Percentiles rank a stretch among this genome's conserved stretches.
Evolutionary conservation across 2,888 invertebrate genomes (phyloP).

Genomic region (Pandemis cinnamomeana): DNA sequence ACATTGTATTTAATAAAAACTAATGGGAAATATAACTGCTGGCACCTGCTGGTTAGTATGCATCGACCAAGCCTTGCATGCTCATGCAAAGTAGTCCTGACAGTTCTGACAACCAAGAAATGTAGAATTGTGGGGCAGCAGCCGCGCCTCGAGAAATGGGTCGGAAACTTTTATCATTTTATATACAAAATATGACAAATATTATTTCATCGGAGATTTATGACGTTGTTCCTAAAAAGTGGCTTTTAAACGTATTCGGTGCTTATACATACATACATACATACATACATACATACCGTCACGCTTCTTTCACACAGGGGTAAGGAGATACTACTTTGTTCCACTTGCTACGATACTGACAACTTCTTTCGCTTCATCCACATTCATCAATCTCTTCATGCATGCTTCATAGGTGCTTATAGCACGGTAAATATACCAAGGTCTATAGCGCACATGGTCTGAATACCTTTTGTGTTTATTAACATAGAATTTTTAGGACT

Average conservation of each 20-base stretch:
- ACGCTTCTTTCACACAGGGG: no score
- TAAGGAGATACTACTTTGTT: no score
- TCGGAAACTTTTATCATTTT: background rate
- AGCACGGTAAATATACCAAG: no score
- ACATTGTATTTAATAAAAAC: background rate
- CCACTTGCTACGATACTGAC: no score
- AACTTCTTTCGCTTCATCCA: no score
- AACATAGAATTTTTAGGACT: no score
- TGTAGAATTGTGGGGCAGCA: constrained; percentile 14
- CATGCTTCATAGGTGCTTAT: no score
- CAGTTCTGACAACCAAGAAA: constrained; percentile 38
- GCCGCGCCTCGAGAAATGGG: constrained; percentile 16
- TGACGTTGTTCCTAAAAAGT: background rate
- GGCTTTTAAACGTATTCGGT: background rate
- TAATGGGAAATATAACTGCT: background rate
- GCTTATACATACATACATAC: no score
- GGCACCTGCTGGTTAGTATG: background rate
- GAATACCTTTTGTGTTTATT: no score
- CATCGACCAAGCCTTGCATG: constrained; percentile 3
- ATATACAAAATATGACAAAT: background rate
- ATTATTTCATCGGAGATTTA: background rate
- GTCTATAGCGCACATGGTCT: no score
- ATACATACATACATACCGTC: no score
- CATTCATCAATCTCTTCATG: no score
- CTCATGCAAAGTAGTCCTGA: constrained; percentile 25